phyloP scores from a whole-genome alignment of 2,113 vertebrate genomes.

The Mirza zaza region DNA sequence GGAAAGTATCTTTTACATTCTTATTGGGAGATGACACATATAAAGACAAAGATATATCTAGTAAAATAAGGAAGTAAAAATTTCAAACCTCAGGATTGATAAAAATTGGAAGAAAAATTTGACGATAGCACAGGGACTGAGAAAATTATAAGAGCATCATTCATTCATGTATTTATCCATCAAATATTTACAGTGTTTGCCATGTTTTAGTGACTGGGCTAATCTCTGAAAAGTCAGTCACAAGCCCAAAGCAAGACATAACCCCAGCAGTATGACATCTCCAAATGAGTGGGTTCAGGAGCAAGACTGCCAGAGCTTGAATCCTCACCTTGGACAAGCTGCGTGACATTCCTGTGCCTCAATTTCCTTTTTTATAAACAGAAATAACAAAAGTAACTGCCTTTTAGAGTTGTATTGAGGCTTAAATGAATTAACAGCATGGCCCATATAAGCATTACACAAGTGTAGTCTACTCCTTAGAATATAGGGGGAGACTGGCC shows the following conservation, averaged over 20 bases:
- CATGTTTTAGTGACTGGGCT: background rate
- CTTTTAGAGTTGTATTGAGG: background rate
- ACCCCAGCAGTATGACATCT: background rate
- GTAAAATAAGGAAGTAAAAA: slow-evolving; percentile 21
- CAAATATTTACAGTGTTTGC: background rate
- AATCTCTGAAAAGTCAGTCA: slow-evolving; percentile 1
- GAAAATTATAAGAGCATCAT: background rate
- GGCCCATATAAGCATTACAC: background rate
- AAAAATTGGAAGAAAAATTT: background rate
- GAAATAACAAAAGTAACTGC: background rate
- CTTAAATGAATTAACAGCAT: background rate
- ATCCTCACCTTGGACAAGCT: background rate
- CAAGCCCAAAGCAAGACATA: background rate
- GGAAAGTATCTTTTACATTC: slow-evolving; percentile 27
- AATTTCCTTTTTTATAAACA: background rate
- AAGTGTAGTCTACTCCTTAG: background rate
- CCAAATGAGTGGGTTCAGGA: background rate
- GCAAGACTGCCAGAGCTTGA: background rate
- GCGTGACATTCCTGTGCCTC: background rate
- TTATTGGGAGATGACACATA: background rate
- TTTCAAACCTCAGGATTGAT: background rate
- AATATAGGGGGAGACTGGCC: background rate
- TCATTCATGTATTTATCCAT: background rate
- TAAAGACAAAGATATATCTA: background rate
- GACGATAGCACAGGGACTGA: background rate